These are phyloP conservation scores for Sula dactylatra DNA, from an alignment of 2,113 vertebrate species.

Conservation along the genomic window DNA sequence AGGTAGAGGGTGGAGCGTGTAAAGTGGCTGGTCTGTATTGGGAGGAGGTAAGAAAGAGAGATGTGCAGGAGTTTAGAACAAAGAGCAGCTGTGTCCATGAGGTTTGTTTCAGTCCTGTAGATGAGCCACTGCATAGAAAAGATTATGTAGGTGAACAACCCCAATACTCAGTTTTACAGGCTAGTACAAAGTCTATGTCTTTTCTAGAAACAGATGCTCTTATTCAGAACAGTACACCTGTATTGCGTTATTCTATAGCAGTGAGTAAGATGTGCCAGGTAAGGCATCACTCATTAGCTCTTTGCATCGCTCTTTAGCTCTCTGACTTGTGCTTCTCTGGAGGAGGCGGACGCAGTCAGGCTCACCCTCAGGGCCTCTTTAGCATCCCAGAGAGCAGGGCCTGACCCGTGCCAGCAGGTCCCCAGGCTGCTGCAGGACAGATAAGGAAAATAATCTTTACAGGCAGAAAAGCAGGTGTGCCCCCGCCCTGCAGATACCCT, in stretches of 20 bases:
- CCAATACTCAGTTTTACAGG: not conserved
- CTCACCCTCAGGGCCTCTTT: not conserved
- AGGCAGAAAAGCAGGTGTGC: not conserved
- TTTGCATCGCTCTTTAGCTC: not conserved
- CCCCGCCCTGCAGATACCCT: not conserved
- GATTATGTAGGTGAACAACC: not conserved
- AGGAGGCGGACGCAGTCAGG: not conserved
- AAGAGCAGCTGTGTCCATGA: not conserved
- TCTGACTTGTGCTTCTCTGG: not conserved
- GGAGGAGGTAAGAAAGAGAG: not conserved
- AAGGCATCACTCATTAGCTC: fast-evolving
- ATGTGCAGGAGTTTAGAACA: not conserved
- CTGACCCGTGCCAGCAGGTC: fast-evolving
- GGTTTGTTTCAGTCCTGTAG: not conserved
- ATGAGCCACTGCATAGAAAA: not conserved
- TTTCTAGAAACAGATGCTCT: not conserved
- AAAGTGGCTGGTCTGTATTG: not conserved
- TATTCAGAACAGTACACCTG: not conserved
- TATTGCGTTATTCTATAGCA: fast-evolving
- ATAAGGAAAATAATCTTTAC: not conserved
- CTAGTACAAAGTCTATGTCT: not conserved
- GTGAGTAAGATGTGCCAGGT: not conserved
- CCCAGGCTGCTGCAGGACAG: not conserved
- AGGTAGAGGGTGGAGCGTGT: not conserved
- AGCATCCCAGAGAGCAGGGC: not conserved